Conservation (phyloP, 1,140 invertebrate genomes). For the Drosophila trapezifrons region DNA sequence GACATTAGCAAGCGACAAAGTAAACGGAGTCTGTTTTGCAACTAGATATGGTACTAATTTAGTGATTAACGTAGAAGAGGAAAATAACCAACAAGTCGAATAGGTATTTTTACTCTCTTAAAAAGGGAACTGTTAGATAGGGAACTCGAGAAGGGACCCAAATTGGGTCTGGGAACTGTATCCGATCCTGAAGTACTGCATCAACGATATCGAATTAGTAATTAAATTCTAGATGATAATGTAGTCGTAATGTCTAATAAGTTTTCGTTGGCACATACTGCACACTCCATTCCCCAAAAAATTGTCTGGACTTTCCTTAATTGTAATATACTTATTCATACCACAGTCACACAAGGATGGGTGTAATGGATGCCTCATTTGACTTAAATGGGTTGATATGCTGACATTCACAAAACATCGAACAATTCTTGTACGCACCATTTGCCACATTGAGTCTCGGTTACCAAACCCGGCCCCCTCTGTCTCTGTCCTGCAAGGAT, state of each 20-base stretch:
- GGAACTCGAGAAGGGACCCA: too few species aligned
- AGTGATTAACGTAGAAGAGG: too few species aligned
- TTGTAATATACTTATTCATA: conserved; percentile 25
- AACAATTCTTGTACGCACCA: conserved; percentile 66
- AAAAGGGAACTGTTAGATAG: too few species aligned
- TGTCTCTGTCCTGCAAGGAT: conserved; percentile 1
- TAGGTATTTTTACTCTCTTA: not conserved
- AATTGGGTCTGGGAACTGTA: not conserved
- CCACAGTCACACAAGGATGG: not conserved
- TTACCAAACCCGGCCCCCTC: not conserved
- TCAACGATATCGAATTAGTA: too few species aligned
- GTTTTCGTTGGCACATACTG: not conserved
- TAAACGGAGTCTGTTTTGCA: too few species aligned
- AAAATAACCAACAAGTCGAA: too few species aligned
- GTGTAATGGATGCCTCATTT: conserved; percentile 25
- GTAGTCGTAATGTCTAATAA: too few species aligned
- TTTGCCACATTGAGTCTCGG: conserved; percentile 45
- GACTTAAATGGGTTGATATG: conserved; percentile 40
- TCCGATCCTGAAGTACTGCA: too few species aligned
- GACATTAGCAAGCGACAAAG: not conserved
- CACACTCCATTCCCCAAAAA: conserved; percentile 23
- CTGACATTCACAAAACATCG: conserved; percentile 60
- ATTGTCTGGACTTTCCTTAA: conserved; percentile 41
- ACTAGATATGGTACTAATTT: too few species aligned
- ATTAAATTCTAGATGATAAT: too few species aligned